Evolutionary conservation across 2,888 invertebrate species (phyloP).

Genomic region (Autographa gamma): DNA sequence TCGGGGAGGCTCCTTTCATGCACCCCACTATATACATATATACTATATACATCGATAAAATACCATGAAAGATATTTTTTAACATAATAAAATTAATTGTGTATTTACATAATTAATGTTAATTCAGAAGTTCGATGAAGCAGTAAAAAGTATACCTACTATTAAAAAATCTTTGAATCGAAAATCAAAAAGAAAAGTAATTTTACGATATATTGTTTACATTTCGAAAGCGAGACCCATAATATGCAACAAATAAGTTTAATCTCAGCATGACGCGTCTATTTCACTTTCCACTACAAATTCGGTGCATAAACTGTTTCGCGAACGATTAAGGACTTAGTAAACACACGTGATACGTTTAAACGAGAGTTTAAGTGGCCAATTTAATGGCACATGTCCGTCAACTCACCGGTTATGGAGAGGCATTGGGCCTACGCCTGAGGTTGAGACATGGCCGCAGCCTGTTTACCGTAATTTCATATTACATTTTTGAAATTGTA

Average conservation of each 20-base stretch:
- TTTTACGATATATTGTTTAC: background rate
- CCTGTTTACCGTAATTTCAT: slow-evolving; percentile 29
- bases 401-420: slow-evolving; percentile 74
- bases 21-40: too few species aligned
- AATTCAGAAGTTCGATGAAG: too few species aligned
- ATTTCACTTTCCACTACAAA: slow-evolving; percentile 59
- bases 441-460: slow-evolving; percentile 56
- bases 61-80: too few species aligned
- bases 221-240: background rate
- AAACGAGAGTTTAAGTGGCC: slow-evolving; percentile 71
- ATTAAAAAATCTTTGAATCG: too few species aligned
- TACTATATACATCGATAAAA: too few species aligned
- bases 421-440: slow-evolving; percentile 81
- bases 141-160: too few species aligned
- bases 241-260: slow-evolving; percentile 10
- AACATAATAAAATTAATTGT: too few species aligned
- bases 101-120: too few species aligned
- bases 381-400: slow-evolving; percentile 76
- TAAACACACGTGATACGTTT: slow-evolving; percentile 59
- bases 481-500: too few species aligned
- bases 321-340: slow-evolving; percentile 62
- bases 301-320: slow-evolving; percentile 54
- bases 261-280: slow-evolving; percentile 23
- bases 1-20: too few species aligned
- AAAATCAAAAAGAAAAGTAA: too few species aligned